phyloP scores from a whole-genome alignment of 2,113 vertebrate genomes.

The Cariama cristata region DNA sequence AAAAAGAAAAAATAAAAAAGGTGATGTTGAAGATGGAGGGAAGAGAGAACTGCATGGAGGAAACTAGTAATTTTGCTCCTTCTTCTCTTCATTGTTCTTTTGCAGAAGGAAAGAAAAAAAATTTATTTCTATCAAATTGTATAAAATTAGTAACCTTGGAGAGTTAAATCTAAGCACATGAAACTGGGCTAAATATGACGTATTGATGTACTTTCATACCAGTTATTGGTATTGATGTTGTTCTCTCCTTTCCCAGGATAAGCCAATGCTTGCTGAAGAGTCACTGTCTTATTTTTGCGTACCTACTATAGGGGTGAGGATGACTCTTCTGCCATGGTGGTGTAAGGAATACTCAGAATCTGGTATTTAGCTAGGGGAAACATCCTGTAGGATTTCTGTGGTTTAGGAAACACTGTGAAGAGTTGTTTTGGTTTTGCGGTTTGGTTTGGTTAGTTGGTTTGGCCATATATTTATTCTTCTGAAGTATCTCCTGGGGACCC shows the following conservation, averaged over 20 bases:
- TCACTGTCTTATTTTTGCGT: neutral
- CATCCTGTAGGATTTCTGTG: neutral
- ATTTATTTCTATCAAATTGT: neutral
- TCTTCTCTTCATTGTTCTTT: neutral
- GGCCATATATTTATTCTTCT: rapidly evolving
- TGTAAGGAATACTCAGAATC: neutral
- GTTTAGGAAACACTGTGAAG: neutral
- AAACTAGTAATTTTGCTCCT: neutral
- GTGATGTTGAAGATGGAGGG: neutral
- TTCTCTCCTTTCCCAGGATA: neutral
- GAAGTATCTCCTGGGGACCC: neutral
- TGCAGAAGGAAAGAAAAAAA: neutral
- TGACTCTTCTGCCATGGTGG: neutral
- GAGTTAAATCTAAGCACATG: neutral
- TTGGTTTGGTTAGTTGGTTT: neutral
- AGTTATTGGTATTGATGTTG: neutral
- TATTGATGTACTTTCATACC: neutral
- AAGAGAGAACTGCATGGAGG: neutral
- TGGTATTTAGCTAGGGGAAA: neutral
- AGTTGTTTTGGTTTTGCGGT: neutral
- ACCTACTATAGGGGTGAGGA: neutral
- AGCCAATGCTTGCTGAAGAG: neutral
- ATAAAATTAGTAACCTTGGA: neutral
- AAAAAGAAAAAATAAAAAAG: too few species aligned
- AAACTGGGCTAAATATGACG: neutral